Conservation (phyloP, 2,888 invertebrate genomes). For the Drosophila monieri region DNA sequence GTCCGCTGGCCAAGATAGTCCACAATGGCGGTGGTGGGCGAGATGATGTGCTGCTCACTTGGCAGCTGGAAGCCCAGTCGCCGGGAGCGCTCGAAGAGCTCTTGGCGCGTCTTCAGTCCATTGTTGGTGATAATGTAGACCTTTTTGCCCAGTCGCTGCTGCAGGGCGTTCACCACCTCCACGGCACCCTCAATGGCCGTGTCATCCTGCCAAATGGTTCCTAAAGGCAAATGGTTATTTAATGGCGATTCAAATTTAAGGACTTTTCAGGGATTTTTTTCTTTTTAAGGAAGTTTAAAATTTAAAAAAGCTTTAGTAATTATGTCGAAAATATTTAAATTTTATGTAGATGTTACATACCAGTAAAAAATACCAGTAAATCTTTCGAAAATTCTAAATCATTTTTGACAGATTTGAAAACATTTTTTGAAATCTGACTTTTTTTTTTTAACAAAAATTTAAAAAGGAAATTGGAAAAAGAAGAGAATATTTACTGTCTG, state of each 20-base stretch:
- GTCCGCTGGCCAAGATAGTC: conserved; percentile 88
- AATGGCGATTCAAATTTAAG: background rate
- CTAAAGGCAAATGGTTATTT: conserved; percentile 81
- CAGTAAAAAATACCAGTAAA: no score
- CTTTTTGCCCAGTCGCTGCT: conserved; percentile 89
- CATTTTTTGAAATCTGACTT: no score
- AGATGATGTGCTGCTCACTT: conserved; percentile 90
- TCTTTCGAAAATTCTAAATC: no score
- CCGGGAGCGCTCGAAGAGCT: conserved; percentile 90
- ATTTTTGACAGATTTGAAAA: no score
- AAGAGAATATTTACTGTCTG: no score
- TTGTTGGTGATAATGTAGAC: conserved; percentile 96
- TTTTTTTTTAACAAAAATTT: no score
- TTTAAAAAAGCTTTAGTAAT: no score
- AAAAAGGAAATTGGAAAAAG: no score
- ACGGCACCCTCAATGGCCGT: conserved; percentile 88
- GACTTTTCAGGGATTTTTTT: background rate
- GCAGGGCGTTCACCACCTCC: conserved; percentile 88
- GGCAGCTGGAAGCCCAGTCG: conserved; percentile 89
- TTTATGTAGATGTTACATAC: no score
- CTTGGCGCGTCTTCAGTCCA: conserved; percentile 91
- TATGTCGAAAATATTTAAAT: no score
- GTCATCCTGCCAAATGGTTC: conserved; percentile 91
- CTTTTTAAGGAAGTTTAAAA: background rate
- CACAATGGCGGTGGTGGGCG: conserved; percentile 91